These are phyloP conservation scores for Gila robusta DNA, from an alignment of 2,797 vertebrate species.

Conservation along the genomic window DNA sequence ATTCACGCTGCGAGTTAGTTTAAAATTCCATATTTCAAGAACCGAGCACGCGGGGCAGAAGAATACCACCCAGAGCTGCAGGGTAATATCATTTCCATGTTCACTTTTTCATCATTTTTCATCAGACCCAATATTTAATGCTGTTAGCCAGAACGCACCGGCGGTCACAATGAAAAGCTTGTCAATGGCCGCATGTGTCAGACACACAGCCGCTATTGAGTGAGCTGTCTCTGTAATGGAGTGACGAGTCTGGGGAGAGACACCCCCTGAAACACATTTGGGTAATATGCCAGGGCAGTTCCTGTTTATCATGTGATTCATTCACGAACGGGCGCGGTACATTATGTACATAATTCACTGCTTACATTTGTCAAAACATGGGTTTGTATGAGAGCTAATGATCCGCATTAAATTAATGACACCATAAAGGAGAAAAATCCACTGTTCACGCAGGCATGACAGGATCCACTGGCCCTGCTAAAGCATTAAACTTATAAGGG, in stretches of 20 bases:
- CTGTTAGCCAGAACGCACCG: conserved; percentile 66
- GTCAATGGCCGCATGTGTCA: conserved; percentile 69
- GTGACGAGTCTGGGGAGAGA: conserved; percentile 68
- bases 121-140: conserved; percentile 67
- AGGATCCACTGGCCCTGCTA: conserved; percentile 88
- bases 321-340: conserved; percentile 79
- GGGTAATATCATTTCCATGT: conserved; percentile 54
- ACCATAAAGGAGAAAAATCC: conserved; percentile 97
- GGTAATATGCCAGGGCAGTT: conserved; percentile 79
- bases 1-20: conserved; percentile 22
- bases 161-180: conserved; percentile 63
- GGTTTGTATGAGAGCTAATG: conserved; percentile 93
- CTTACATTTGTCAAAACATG: conserved; percentile 95
- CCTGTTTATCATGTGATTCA: conserved; percentile 92
- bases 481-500: conserved; percentile 88
- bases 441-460: conserved; percentile 83
- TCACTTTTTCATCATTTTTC: conserved; percentile 66
- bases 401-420: conserved; percentile 97
- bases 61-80: conserved; percentile 42
- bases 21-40: conserved; percentile 46
- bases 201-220: conserved; percentile 64
- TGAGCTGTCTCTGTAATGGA: conserved; percentile 74
- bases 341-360: conserved; percentile 93
- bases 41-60: not conserved
- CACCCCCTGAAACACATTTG: conserved; percentile 70